Evolutionary conservation across 30 jellyfish, hydroid and myxozoan genomes (phyloP).

Genomic region (Mastigias papua): DNA sequence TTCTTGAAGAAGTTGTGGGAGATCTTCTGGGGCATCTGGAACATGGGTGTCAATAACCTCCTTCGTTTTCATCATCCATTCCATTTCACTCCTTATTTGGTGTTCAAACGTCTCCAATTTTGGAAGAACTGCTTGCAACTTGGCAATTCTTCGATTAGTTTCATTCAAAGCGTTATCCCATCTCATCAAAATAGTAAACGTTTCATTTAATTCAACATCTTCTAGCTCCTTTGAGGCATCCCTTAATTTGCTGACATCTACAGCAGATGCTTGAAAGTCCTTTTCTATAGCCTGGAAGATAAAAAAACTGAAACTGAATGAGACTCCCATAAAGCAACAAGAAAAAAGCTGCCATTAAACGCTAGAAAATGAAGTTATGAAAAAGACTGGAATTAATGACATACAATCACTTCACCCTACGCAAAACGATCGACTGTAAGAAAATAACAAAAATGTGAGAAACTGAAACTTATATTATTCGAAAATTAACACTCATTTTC

Average conservation of each 20-base stretch:
- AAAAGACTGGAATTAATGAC: too few species aligned
- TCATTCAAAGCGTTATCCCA: constrained; percentile 80
- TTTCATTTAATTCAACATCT: constrained; percentile 80
- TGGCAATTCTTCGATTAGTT: constrained; percentile 47
- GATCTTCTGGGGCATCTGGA: constrained; percentile 64
- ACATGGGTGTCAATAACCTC: constrained; percentile 22
- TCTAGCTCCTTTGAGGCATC: constrained; percentile 66
- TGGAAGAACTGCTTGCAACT: constrained; percentile 41
- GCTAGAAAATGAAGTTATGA: too few species aligned
- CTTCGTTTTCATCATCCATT: constrained; percentile 63
- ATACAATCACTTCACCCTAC: too few species aligned
- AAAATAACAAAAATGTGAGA: too few species aligned
- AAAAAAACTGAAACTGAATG: not conserved
- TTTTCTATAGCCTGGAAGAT: constrained; percentile 9
- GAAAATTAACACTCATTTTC: too few species aligned
- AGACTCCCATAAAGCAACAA: not conserved
- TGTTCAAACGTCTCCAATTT: constrained; percentile 54
- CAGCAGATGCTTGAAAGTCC: constrained; percentile 47
- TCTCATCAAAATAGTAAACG: constrained; percentile 64
- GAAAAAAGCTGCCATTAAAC: too few species aligned
- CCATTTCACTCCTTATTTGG: constrained; percentile 40
- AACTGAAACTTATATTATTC: too few species aligned
- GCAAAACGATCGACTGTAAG: too few species aligned
- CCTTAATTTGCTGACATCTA: constrained; percentile 24
- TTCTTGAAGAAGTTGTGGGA: constrained; percentile 42